Conservation (phyloP, 1,140 invertebrate genomes). For the Drosophila mayri region DNA sequence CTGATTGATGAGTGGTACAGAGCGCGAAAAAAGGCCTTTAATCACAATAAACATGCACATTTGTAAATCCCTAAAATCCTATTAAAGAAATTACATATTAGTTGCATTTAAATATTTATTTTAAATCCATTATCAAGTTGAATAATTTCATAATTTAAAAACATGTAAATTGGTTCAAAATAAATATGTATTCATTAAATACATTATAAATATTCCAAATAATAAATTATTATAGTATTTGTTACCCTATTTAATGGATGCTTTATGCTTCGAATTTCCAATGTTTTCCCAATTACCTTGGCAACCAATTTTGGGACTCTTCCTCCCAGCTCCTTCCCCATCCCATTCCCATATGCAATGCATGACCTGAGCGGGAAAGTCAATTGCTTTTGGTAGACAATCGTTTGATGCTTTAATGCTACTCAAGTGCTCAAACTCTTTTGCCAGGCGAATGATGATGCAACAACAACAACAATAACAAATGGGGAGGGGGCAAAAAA, state of each 20-base stretch:
- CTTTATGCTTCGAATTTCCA: background rate
- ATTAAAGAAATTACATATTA: no score
- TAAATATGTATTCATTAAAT: no score
- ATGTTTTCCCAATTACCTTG: background rate
- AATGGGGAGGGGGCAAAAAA: constrained; percentile 22
- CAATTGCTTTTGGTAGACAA: constrained; percentile 57
- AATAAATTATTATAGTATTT: no score
- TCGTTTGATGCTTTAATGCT: constrained; percentile 72
- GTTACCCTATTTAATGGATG: no score
- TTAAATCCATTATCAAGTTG: no score
- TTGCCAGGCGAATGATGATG: constrained; percentile 61
- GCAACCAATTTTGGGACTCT: constrained; percentile 4
- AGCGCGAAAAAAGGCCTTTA: background rate
- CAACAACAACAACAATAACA: constrained; percentile 33
- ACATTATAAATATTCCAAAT: no score
- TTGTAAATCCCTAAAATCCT: no score
- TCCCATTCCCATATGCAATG: background rate
- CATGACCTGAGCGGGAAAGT: constrained; percentile 17
- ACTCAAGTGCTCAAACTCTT: constrained; percentile 73
- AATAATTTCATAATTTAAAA: no score
- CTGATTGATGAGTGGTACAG: constrained; percentile 12
- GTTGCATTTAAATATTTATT: no score
- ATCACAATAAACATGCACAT: no score
- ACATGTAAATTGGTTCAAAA: no score
- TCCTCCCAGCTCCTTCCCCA: background rate